Conservation (phyloP, 2,888 invertebrate species). For the Agonopterix subpropinquella region DNA sequence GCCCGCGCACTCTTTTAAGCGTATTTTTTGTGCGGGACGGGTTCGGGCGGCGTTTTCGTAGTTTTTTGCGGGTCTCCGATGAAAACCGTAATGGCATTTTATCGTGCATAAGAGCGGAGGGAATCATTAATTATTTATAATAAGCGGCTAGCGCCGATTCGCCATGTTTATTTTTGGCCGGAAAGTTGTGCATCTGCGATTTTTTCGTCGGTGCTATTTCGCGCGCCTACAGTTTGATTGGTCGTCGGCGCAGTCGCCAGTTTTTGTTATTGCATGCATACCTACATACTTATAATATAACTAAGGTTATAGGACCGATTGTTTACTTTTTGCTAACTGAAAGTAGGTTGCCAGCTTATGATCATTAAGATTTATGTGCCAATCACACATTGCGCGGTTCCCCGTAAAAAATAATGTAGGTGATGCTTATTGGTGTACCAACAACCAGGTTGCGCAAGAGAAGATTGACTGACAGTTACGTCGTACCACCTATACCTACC, state of each 20-base stretch:
- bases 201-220: slow-evolving; percentile 37
- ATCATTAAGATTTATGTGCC: slow-evolving; percentile 34
- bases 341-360: slow-evolving; percentile 33
- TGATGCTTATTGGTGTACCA: slow-evolving; percentile 3
- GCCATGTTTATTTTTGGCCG: slow-evolving; percentile 51
- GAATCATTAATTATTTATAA: slow-evolving; percentile 76
- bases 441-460: slow-evolving; percentile 1
- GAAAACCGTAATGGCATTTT: slow-evolving; percentile 76
- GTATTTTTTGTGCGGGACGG: slow-evolving; percentile 56
- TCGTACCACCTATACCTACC: too few species aligned
- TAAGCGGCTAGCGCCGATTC: slow-evolving; percentile 68
- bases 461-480: not conserved
- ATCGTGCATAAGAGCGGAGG: slow-evolving; percentile 71
- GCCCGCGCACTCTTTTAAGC: slow-evolving; percentile 68
- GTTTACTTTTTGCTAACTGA: slow-evolving; percentile 10
- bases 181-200: slow-evolving; percentile 30
- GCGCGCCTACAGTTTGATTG: slow-evolving; percentile 16
- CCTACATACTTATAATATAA: not conserved
- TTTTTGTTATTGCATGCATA: slow-evolving; percentile 8
- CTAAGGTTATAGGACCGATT: slow-evolving; percentile 2
- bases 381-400: slow-evolving; percentile 24
- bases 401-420: slow-evolving; percentile 15
- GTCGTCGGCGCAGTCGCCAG: not conserved
- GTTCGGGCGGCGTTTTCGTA: slow-evolving; percentile 58
- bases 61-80: slow-evolving; percentile 66